A percentile compares a stretch with the other conserved stretches of the same genome.
Evolutionary conservation across 2,797 vertebrate species (phyloP).

Genomic region (Karalla daura): DNA sequence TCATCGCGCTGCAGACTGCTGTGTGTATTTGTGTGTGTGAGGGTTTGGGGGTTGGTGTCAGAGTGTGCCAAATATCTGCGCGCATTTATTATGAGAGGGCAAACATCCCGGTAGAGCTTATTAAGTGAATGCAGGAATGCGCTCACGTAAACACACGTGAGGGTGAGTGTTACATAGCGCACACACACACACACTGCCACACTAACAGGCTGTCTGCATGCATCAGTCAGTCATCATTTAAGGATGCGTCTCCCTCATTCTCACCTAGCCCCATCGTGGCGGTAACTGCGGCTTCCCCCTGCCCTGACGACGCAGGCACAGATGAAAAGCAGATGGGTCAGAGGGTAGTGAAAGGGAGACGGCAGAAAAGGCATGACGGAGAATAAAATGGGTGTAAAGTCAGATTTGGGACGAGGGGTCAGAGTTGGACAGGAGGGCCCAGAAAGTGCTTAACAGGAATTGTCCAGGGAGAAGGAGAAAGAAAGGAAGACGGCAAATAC

Average conservation of each 20-base stretch:
- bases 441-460: conserved; percentile 28
- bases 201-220: conserved; percentile 29
- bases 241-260: conserved; percentile 25
- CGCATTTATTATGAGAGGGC: conserved; percentile 80
- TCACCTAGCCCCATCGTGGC: conserved; percentile 32
- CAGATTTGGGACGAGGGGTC: conserved; percentile 50
- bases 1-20: conserved; percentile 64
- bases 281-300: conserved; percentile 40
- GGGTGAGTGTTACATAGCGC: conserved; percentile 17
- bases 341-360: conserved; percentile 40
- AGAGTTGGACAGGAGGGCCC: conserved; percentile 27
- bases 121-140: conserved; percentile 75
- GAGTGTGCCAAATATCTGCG: conserved; percentile 78
- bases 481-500: conserved; percentile 5
- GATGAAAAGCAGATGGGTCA: conserved; percentile 81
- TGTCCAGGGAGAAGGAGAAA: neutral
- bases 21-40: conserved; percentile 48
- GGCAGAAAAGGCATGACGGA: conserved; percentile 36
- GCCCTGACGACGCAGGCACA: conserved; percentile 32
- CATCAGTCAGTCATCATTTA: conserved; percentile 58
- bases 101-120: conserved; percentile 76
- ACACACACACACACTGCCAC: conserved; percentile 21
- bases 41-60: conserved; percentile 37
- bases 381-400: conserved; percentile 48
- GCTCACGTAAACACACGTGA: conserved; percentile 48